Base-by-base conservation (phyloP, 2,113 vertebrate genomes). In the Pseudorectes ferrugineus region DNA sequence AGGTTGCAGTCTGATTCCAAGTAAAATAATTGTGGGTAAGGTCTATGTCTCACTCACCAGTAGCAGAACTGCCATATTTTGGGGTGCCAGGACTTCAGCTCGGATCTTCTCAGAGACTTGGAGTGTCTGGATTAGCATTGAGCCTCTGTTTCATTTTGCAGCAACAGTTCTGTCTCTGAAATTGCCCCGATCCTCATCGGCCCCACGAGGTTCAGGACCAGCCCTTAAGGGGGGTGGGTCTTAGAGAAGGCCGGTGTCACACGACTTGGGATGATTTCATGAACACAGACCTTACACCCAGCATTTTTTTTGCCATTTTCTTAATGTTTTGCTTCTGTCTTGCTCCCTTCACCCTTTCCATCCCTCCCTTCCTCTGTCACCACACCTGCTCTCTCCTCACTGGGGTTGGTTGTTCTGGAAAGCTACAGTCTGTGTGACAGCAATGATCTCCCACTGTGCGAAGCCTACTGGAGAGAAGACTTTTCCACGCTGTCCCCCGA, bases 381-480 rank as follows among this genome's bases (percentile, higher is more conserved):
- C 93, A 74, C 96, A 76, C 94, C 96, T 58, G 88, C 94, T 92
- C 57, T 94, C 94, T 93, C 96, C 96, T 97, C 96, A 46, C 92
- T 89, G 91, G 94, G 97, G 97, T 98, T 97, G 97, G 97, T 98
- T 97, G 96, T 97, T 97, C 95, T 97, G 97, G 97, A 98, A 99
- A 99, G 99, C 98, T 99, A 98, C 97, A 99, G 99, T 98, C 98
- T 99, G 83, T 99, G 99, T 98, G 99, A 99, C 97, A 98, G 98
- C 97, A 98, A 97, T 88, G 99, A 99, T 54, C 98, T 99, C 85
- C 99, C 99, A 9, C 97, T 99, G 59, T 99, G 98, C 5, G 99
- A 99, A 98, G 99, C 99, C 62, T 99, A 98, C 97, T 98, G 98
- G 97, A 98, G 98, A 90, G 95, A 91, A 91, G 99, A 99, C 97